phyloP scores from a whole-genome alignment of 2,113 vertebrate species.

The Bos javanicus region DNA sequence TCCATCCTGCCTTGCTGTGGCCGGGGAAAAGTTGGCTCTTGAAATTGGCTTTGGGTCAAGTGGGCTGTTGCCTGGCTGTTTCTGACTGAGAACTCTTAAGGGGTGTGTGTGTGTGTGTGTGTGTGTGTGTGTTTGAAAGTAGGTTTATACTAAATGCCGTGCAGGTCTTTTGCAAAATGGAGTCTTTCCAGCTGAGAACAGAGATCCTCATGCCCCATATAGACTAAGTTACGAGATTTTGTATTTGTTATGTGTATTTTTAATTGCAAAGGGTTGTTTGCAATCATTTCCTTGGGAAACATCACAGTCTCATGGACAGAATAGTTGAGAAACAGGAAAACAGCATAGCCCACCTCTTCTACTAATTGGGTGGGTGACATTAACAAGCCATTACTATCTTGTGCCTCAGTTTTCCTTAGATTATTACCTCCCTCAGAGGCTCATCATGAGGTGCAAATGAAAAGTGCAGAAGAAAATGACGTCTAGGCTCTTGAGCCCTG shows the following conservation, averaged over 20 bases:
- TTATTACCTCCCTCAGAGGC: not conserved
- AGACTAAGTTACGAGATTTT: slow-evolving; percentile 32
- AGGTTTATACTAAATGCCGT: not conserved
- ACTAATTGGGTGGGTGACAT: not conserved
- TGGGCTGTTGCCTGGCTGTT: slow-evolving; percentile 38
- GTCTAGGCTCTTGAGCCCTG: not conserved
- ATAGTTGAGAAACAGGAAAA: not conserved
- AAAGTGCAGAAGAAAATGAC: not conserved
- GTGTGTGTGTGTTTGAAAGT: slow-evolving; percentile 1
- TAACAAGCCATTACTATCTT: not conserved
- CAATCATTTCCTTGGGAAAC: slow-evolving; percentile 30
- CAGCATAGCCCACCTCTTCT: not conserved
- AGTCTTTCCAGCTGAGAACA: slow-evolving; percentile 4
- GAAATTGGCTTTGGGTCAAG: slow-evolving; percentile 65
- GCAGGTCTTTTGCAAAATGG: not conserved
- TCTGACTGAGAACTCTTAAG: slow-evolving; percentile 50
- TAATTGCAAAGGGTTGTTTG: not conserved
- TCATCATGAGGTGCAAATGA: not conserved
- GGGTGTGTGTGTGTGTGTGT: not conserved
- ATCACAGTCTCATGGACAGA: not conserved
- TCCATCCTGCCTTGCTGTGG: slow-evolving; percentile 42
- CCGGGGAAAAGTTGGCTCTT: slow-evolving; percentile 48
- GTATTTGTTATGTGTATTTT: not conserved
- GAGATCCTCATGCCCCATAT: not conserved
- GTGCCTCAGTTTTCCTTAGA: not conserved